Base-by-base conservation (phyloP, 2,113 vertebrate species). In the Diglossa brunneiventris region DNA sequence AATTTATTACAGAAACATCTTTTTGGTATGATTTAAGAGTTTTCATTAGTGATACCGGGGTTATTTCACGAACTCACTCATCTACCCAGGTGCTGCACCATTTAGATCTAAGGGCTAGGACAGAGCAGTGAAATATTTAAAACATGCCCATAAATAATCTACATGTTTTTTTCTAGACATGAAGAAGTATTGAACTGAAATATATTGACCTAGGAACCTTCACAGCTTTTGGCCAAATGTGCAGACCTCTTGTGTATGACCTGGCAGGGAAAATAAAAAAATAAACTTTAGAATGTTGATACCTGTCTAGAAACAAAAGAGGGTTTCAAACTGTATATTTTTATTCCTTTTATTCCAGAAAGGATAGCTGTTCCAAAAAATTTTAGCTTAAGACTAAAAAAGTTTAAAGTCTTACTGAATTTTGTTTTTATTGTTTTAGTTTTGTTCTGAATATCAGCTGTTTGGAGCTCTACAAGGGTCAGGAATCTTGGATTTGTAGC, bases 171-270 rank as follows among this genome's bases (percentile, higher is more conserved):
- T 88, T 37, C 75, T 63, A 59, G 55, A 80, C 21, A 35, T 84
- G 46, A 91, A 64, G 55, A 91, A 47, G 15, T 72, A 92, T 73
- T 15, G 7, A 91, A 69, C 50, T 62, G 46, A 96, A 87, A 77
- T 56, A 8, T 46, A 13, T 90, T 86, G 56, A 88, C 79, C 63
- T 50, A 46, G 42, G 52, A 74, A 88, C 33, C 37, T 68, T 83
- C 61, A 95, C 76, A 92, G 83, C 27, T 96, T 96, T 94, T 92
- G 76, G 39, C 47, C 82, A 94, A 88, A 86, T 80, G 72, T 86
- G 61, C 15, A 80, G 44, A 86, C 20, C 16, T 83, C 61, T 67
- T 63, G 19, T 42, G 23, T 31, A 47, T 83, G 41, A 39, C n/a
- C 26, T 89, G 56, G 1, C 11, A 93, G 33, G 9, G n/a, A 64